Evolutionary conservation across 2,797 vertebrate species (phyloP).

Genomic region (Darevskia mixta): DNA sequence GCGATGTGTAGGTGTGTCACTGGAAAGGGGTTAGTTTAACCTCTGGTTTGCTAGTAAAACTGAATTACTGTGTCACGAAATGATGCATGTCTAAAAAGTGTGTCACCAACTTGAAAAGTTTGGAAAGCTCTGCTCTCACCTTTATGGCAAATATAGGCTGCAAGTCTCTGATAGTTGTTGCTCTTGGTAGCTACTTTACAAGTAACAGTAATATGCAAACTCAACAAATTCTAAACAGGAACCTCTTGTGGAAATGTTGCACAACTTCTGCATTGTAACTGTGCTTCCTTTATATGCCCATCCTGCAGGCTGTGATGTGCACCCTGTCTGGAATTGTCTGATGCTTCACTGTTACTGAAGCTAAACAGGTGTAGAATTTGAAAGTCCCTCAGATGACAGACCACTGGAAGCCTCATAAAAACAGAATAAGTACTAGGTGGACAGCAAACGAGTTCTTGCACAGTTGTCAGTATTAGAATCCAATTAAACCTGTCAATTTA

Average conservation of each 20-base stretch:
- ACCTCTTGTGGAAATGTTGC: neutral
- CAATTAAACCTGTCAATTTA: constrained; percentile 4
- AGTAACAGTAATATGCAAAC: neutral
- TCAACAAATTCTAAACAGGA: neutral
- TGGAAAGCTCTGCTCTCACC: too few relatives aligned
- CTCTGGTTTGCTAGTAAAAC: too few relatives aligned
- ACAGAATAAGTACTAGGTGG: neutral
- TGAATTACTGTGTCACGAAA: too few relatives aligned
- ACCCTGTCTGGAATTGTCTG: neutral
- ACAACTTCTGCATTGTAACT: neutral
- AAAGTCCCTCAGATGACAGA: neutral
- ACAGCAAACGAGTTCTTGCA: neutral
- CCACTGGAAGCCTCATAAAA: neutral
- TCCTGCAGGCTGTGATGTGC: neutral
- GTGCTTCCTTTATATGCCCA: neutral
- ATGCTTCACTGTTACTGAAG: neutral
- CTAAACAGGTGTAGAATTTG: neutral
- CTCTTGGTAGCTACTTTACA: neutral
- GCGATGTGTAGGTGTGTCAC: too few relatives aligned
- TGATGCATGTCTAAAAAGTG: too few relatives aligned
- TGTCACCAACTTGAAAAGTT: too few relatives aligned
- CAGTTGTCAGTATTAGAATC: constrained; percentile 19
- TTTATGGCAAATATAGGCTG: neutral
- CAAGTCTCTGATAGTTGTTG: neutral
- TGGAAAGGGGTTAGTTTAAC: too few relatives aligned